phyloP scores from a whole-genome alignment of 2,888 invertebrate genomes.

The Cephus nigrinus region DNA sequence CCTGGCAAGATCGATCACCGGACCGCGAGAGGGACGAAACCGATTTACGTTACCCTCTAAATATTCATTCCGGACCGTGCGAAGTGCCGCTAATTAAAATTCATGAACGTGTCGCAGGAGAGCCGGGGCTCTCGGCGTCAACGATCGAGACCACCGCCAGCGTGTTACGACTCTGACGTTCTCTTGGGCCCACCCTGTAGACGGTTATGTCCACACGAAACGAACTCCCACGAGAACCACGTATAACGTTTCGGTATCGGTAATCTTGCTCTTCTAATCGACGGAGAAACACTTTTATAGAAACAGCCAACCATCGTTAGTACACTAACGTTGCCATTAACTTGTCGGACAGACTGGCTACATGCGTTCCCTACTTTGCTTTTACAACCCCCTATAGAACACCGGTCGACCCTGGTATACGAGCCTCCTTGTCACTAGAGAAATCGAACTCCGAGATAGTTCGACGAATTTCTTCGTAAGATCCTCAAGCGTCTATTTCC shows the following conservation, averaged over 20 bases:
- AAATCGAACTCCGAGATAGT: constrained; percentile 21
- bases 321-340: constrained; percentile 14
- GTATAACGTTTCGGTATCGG: neutral
- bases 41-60: neutral
- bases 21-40: neutral
- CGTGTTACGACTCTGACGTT: neutral
- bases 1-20: neutral
- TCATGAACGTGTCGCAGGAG: neutral
- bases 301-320: neutral
- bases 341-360: constrained; percentile 20
- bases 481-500: neutral
- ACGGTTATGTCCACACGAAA: neutral
- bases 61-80: neutral
- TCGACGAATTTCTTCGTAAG: constrained; percentile 13
- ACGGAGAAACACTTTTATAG: neutral
- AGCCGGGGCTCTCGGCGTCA: neutral
- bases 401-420: constrained; percentile 9
- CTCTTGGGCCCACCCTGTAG: neutral
- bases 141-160: neutral
- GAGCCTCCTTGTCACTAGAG: constrained; percentile 15
- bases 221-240: neutral
- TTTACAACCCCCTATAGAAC: constrained; percentile 11
- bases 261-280: neutral
- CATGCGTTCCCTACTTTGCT: constrained; percentile 18
- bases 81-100: neutral